These are phyloP conservation scores for Nycticorax nycticorax DNA, from an alignment of 2,113 vertebrate genomes.

Conservation along the genomic window DNA sequence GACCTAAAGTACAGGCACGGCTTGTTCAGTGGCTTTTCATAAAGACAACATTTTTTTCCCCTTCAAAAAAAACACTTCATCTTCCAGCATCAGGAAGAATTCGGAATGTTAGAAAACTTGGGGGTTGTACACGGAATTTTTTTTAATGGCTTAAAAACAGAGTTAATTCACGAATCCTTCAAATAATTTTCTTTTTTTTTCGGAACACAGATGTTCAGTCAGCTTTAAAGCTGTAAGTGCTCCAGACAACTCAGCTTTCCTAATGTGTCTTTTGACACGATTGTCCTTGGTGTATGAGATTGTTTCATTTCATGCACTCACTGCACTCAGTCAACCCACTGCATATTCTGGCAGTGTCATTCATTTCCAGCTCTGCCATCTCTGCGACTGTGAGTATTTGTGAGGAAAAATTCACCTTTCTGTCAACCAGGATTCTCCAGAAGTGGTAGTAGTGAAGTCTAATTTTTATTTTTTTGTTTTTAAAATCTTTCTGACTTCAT, in stretches of 20 bases:
- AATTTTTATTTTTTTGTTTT: background rate
- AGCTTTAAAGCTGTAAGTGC: background rate
- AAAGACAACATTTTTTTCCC: background rate
- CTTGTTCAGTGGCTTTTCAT: slow-evolving; percentile 7
- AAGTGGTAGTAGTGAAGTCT: background rate
- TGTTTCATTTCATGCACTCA: background rate
- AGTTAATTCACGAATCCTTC: background rate
- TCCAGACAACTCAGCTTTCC: background rate
- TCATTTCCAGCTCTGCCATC: background rate
- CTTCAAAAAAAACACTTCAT: background rate
- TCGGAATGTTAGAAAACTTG: background rate
- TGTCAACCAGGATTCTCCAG: background rate
- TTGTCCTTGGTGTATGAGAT: background rate
- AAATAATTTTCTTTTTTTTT: background rate
- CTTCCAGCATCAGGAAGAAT: background rate
- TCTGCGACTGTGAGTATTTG: background rate
- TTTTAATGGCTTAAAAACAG: background rate
- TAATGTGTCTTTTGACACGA: background rate
- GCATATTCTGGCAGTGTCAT: background rate
- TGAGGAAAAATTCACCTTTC: background rate
- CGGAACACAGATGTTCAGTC: background rate
- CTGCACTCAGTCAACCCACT: background rate
- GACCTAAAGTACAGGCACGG: background rate
- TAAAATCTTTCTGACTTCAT: background rate
- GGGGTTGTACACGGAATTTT: background rate